phyloP scores from a whole-genome alignment of 2,113 vertebrate species.

The Zapornia atra region DNA sequence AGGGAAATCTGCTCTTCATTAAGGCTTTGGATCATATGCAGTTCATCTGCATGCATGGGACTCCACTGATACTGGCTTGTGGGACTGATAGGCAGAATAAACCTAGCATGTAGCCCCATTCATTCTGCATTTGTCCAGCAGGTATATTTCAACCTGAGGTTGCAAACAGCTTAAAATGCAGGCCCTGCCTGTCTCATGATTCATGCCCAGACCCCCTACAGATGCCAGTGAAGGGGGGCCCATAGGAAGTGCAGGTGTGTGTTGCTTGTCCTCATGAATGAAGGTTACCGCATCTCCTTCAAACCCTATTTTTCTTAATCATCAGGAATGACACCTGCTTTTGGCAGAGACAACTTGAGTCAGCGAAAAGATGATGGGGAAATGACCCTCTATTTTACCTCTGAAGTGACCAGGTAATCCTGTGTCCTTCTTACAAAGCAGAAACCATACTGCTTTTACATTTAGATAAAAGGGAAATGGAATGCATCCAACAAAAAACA shows the following conservation, averaged over 20 bases:
- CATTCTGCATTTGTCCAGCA: neutral
- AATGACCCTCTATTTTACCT: neutral
- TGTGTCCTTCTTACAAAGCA: neutral
- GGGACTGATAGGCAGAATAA: neutral
- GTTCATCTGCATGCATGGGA: neutral
- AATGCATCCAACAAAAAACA: neutral
- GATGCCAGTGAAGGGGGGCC: neutral
- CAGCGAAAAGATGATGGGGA: neutral
- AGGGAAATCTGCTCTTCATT: neutral
- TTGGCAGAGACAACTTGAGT: neutral
- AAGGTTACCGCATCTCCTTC: neutral
- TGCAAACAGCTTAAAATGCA: neutral
- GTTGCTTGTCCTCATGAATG: neutral
- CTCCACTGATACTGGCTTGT: neutral
- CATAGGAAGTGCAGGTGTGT: neutral
- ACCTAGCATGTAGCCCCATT: neutral
- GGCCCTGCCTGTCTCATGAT: neutral
- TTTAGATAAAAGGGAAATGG: neutral
- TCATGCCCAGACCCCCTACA: neutral
- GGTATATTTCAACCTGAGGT: neutral
- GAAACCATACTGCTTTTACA: neutral
- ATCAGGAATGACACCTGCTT: neutral
- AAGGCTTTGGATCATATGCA: neutral
- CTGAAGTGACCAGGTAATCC: neutral
- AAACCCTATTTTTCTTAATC: neutral